Evolutionary conservation across 2,797 vertebrate genomes (phyloP).

Genomic region (Astyanax mexicanus): DNA sequence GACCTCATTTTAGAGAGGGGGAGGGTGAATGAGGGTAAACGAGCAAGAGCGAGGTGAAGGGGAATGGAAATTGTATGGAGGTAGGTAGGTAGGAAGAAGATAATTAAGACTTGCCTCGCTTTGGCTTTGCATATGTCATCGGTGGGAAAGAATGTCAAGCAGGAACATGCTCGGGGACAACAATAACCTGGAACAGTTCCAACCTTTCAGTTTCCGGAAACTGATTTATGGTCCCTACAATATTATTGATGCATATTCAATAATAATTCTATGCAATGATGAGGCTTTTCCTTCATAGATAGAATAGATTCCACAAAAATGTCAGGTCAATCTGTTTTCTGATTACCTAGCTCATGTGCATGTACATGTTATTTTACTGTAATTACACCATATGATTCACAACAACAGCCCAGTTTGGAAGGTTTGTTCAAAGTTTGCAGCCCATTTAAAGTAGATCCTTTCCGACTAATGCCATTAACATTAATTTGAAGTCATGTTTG

Average conservation of each 20-base stretch:
- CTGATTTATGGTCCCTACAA: constrained; percentile 44
- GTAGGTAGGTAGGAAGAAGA: not conserved
- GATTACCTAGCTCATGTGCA: constrained; percentile 28
- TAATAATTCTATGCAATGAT: constrained; percentile 24
- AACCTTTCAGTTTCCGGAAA: not conserved
- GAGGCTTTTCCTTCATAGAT: constrained; percentile 15
- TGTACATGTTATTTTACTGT: constrained; percentile 28
- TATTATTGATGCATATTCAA: constrained; percentile 25
- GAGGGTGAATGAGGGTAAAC: constrained; percentile 30
- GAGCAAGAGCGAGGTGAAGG: too few species aligned
- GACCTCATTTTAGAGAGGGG: constrained; percentile 45
- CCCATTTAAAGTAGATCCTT: constrained; percentile 52
- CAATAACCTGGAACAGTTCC: constrained; percentile 11
- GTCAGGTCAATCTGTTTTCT: constrained; percentile 28
- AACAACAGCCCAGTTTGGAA: constrained; percentile 61
- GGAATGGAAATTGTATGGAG: not conserved
- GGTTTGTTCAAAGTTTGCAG: constrained; percentile 57
- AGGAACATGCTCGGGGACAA: constrained; percentile 28
- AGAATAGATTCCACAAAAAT: constrained; percentile 32
- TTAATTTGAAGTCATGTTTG: constrained; percentile 48
- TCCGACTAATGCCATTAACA: constrained; percentile 53
- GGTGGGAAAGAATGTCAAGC: constrained; percentile 35
- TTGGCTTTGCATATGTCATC: constrained; percentile 27
- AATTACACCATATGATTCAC: constrained; percentile 29
- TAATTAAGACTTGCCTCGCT: constrained; percentile 46